phyloP scores from a whole-genome alignment of 2,888 invertebrate species.

The Rhamnusium bicolor region DNA sequence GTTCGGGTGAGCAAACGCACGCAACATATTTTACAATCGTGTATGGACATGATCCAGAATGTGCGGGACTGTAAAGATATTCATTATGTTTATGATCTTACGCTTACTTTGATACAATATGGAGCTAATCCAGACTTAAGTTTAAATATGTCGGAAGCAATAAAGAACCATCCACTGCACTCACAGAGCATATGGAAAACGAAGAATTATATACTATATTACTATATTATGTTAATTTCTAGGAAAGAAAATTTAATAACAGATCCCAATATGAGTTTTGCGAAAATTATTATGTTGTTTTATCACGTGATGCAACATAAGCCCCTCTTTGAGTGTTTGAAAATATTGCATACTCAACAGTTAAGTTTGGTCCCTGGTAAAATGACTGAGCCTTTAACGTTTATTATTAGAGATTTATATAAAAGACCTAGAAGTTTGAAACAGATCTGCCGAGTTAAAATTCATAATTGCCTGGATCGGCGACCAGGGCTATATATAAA shows the following conservation, averaged over 20 bases:
- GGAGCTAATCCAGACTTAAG: slow-evolving; percentile 83
- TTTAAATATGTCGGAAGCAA: slow-evolving; percentile 71
- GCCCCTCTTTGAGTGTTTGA: slow-evolving; percentile 79
- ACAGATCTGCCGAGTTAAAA: slow-evolving; percentile 80
- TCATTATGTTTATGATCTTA: slow-evolving; percentile 80
- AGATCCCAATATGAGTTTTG: slow-evolving; percentile 77
- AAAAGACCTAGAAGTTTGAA: slow-evolving; percentile 81
- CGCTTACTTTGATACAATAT: slow-evolving; percentile 81
- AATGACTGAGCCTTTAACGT: slow-evolving; percentile 77
- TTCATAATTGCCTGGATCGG: slow-evolving; percentile 79
- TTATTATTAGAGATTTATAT: slow-evolving; percentile 77
- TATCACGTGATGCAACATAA: slow-evolving; percentile 80
- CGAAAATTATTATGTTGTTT: slow-evolving; percentile 79
- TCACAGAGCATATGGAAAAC: slow-evolving; percentile 74
- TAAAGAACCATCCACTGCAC: slow-evolving; percentile 67
- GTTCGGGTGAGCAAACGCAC: slow-evolving; percentile 75
- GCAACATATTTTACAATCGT: slow-evolving; percentile 81
- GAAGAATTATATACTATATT: slow-evolving; percentile 78
- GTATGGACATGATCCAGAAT: slow-evolving; percentile 80
- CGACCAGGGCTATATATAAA: slow-evolving; percentile 78
- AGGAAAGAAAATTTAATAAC: slow-evolving; percentile 77
- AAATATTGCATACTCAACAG: slow-evolving; percentile 78
- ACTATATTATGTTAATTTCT: slow-evolving; percentile 81
- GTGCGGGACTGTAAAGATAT: slow-evolving; percentile 80
- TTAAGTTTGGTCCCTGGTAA: slow-evolving; percentile 77